Evolutionary conservation across 2,888 invertebrate species (phyloP).

Genomic region (Hydraecia micacea): DNA sequence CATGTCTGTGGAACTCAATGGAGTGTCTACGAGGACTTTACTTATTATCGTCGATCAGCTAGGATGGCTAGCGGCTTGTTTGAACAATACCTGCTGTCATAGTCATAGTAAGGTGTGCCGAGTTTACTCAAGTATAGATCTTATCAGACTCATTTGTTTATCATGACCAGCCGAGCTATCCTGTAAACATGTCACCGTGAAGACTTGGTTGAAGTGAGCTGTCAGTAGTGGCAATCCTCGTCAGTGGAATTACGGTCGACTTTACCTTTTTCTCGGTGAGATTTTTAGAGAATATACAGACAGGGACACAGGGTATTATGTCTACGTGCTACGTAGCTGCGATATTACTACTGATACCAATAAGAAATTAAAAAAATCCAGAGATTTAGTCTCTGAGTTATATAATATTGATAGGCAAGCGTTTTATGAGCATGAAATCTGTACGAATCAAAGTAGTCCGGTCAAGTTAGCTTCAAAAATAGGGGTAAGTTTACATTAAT

Average conservation of each 20-base stretch:
- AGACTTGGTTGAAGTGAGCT: background rate
- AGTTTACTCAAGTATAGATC: background rate
- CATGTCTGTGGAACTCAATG: conserved; percentile 1
- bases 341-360: background rate
- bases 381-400: background rate
- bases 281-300: background rate
- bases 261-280: background rate
- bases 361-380: background rate
- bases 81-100: background rate
- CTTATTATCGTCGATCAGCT: conserved; percentile 14
- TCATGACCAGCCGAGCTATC: background rate
- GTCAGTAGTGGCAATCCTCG: background rate
- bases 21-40: conserved; percentile 2
- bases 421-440: background rate
- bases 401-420: background rate
- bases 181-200: background rate
- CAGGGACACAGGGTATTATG: background rate
- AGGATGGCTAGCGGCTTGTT: background rate
- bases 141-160: background rate
- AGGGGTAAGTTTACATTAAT: too few species aligned
- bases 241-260: background rate
- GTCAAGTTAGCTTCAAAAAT: too few species aligned
- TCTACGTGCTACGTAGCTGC: background rate
- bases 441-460: conserved; percentile 1
- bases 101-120: background rate